A percentile compares a stretch with the other conserved stretches of the same genome.
These are phyloP conservation scores for Aspiorhynchus laticeps DNA, from an alignment of 2,113 vertebrate genomes.

Conservation along the genomic window DNA sequence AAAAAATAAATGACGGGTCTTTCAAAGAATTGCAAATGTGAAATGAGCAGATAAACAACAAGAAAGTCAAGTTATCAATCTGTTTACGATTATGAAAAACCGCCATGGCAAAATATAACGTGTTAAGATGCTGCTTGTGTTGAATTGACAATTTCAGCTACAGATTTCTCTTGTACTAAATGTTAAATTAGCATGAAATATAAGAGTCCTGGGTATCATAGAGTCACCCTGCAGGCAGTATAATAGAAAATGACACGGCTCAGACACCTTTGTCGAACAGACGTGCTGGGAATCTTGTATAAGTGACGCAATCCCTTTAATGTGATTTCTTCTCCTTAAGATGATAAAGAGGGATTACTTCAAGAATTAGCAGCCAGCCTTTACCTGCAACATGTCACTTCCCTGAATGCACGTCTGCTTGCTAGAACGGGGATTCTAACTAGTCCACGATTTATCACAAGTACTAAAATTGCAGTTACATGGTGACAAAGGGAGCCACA, in stretches of 20 bases:
- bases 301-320: constrained; percentile 73
- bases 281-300: constrained; percentile 70
- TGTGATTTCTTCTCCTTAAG: constrained; percentile 75
- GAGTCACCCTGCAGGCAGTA: constrained; percentile 10
- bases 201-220: background rate
- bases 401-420: background rate
- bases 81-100: background rate
- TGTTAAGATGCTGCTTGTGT: background rate
- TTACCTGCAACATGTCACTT: constrained; percentile 20
- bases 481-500: constrained; percentile 44
- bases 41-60: background rate
- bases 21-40: background rate
- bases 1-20: background rate
- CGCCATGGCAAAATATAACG: background rate
- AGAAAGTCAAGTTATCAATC: background rate
- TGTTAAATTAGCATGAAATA: background rate
- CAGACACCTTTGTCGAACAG: constrained; percentile 34
- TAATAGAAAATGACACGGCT: constrained; percentile 27
- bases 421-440: background rate
- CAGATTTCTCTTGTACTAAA: background rate
- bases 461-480: background rate
- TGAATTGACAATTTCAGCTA: background rate
- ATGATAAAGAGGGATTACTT: constrained; percentile 79
- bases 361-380: constrained; percentile 71
- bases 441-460: constrained; percentile 43